Evolutionary conservation across 2,113 vertebrate species (phyloP), one percentile per base, ranked within the genome.

Genomic region (Ranitomeya imitator): DNA sequence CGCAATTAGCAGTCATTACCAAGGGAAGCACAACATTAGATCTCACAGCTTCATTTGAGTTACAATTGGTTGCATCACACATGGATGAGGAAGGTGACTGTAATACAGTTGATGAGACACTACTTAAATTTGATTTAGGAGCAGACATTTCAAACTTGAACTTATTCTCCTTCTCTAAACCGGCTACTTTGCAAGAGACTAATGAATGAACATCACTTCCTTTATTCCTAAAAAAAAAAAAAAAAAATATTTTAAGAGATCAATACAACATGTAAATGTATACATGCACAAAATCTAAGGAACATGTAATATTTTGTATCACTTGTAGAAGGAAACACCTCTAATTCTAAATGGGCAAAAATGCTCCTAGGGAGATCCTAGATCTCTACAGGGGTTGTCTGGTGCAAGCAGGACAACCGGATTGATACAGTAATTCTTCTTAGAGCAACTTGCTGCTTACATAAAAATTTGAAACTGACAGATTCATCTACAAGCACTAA

Each of bases 91-190:
- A 2, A 12, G 45, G 23, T 4, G 76, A 3, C 0, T 87, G 10
- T 37, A 37, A 51, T 51, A 31, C 6, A 51, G 4, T 4, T 23
- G 63, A 31, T 37, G 86, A 51, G 23, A 18, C 18, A 1, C 15
- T 10, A 31, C 19, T 45, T 6, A 77, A 63, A 26, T 83, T 45
- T 14, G 81, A 57, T 55, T 52, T 54, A 73, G 82, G 61, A 7
- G 77, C 74, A 88, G 89, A 90, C 52, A 86, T 82, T 7, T 91
- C 91, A 88, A 96, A 79, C 67, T 89, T 91, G 91, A 99, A 99
- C 85, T 98, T 97, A 26, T 94, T 93, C 74, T 93, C 91, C 83
- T 96, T 96, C 90, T 99, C 95, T 97, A 97, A 99, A 91, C 96
- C 96, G 78, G 96, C 96, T 91, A 99, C 95, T 88, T 92, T 96